phyloP scores from a whole-genome alignment of 2,797 vertebrate genomes.

The Molossus alvarezi region DNA sequence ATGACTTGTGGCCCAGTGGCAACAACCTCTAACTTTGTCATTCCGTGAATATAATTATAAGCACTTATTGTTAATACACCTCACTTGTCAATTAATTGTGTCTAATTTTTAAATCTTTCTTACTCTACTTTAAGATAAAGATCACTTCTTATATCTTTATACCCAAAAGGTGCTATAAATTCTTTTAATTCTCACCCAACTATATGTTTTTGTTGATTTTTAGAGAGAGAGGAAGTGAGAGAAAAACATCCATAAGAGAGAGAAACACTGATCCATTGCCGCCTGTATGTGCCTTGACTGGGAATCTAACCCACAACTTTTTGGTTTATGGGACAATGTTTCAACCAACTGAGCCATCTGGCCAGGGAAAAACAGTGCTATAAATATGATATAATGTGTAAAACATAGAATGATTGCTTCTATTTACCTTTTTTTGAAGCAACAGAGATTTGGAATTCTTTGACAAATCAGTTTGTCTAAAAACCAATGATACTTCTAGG shows the following conservation, averaged over 20 bases:
- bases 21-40: too few relatives aligned
- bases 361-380: not conserved
- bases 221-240: too few relatives aligned
- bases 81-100: accelerated
- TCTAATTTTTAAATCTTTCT: not conserved
- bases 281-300: not conserved
- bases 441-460: not conserved
- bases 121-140: not conserved
- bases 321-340: not conserved
- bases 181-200: not conserved
- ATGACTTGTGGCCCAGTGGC: too few relatives aligned
- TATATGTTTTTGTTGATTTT: too few relatives aligned
- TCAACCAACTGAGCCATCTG: not conserved
- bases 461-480: not conserved
- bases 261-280: not conserved
- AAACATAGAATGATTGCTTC: not conserved
- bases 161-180: not conserved
- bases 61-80: not conserved
- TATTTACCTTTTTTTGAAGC: not conserved
- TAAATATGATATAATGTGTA: not conserved
- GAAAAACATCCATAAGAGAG: too few relatives aligned
- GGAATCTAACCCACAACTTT: not conserved
- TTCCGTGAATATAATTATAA: not conserved
- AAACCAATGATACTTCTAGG: not conserved
- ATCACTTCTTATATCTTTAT: not conserved